These are phyloP conservation scores for Octodon degus DNA, from an alignment of 2,113 vertebrate species.

Conservation along the genomic window DNA sequence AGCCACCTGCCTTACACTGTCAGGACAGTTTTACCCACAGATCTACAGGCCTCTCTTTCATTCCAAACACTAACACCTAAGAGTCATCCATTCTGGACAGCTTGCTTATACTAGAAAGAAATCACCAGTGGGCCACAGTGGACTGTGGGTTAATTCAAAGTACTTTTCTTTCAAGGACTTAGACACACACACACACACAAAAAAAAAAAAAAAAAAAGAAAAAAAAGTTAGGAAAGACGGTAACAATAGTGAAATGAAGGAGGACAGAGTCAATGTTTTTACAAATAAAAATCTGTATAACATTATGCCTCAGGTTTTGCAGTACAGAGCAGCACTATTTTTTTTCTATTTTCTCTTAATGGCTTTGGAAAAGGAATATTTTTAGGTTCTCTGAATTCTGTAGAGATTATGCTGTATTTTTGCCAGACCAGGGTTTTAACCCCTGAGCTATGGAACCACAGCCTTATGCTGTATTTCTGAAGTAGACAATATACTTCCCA, in stretches of 20 bases:
- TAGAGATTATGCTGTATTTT: conserved; percentile 14
- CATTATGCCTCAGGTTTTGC: background rate
- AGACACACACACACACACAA: no score
- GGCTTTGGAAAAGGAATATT: background rate
- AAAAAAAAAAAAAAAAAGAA: background rate
- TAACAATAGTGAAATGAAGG: background rate
- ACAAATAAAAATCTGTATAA: background rate
- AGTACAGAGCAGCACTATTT: no score
- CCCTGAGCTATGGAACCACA: no score
- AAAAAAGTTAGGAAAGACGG: background rate
- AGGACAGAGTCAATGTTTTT: background rate
- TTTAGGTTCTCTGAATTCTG: background rate
- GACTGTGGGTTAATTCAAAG: background rate
- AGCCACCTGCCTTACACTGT: background rate
- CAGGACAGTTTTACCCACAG: background rate
- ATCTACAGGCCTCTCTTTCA: background rate
- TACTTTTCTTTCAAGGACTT: background rate
- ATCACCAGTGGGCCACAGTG: background rate
- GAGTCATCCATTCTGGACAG: background rate
- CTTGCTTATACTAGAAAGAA: background rate
- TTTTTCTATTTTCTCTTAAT: background rate
- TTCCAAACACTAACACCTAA: background rate
- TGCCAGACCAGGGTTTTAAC: no score
- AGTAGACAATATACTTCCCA: background rate
- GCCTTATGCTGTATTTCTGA: no score